phyloP scores from a whole-genome alignment of 2,797 vertebrate species.

The Alectoris magna region DNA sequence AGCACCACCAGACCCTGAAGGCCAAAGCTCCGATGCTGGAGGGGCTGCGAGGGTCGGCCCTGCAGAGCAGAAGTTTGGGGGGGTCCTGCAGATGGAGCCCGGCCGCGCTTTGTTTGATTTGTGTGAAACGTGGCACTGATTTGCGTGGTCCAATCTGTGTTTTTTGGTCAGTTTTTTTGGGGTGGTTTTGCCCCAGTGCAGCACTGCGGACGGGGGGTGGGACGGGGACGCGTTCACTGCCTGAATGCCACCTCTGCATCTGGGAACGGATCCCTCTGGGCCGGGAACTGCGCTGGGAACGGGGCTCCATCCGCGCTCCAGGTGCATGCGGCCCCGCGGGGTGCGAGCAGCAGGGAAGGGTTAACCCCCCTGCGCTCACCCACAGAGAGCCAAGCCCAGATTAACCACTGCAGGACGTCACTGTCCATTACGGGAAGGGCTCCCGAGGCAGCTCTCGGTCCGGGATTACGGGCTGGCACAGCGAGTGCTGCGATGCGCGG shows the following conservation, averaged over 20 bases:
- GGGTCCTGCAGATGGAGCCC: neutral
- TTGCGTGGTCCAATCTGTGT: rapidly evolving
- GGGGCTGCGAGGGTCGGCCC: neutral
- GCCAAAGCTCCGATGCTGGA: rapidly evolving
- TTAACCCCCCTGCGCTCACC: neutral
- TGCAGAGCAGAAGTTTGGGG: rapidly evolving
- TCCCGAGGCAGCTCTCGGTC: neutral
- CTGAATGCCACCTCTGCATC: neutral
- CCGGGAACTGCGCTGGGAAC: neutral
- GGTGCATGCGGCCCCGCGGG: rapidly evolving
- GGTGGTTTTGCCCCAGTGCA: neutral
- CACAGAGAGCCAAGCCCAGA: slow-evolving; percentile 15
- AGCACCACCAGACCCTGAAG: neutral
- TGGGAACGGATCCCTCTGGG: neutral
- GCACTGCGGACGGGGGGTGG: neutral
- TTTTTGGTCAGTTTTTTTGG: neutral
- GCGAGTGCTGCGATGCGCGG: neutral
- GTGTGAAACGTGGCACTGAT: neutral
- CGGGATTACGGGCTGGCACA: neutral
- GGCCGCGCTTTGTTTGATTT: neutral
- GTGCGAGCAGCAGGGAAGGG: neutral
- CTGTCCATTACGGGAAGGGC: slow-evolving; percentile 55
- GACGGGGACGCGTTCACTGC: rapidly evolving
- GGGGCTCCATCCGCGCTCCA: neutral
- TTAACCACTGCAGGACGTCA: slow-evolving; percentile 56